Percentiles rank a stretch among this genome's conserved stretches.
phyloP scores from a whole-genome alignment of 1,140 invertebrate genomes.

The Aphaenogaster rudis region DNA sequence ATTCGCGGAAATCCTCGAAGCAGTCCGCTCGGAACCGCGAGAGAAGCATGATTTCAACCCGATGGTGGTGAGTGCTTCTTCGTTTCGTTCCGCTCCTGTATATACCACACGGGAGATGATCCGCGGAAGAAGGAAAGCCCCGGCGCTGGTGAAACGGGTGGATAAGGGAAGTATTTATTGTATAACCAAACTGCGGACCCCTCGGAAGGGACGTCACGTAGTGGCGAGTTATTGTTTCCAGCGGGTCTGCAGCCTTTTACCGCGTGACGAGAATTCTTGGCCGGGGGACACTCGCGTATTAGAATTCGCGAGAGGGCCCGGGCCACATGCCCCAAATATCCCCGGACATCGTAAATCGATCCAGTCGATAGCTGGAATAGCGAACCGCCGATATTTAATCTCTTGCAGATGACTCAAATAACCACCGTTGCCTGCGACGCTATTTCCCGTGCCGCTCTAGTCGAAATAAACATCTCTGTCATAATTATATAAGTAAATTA shows the following conservation, averaged over 20 bases:
- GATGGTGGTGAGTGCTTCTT: conserved; percentile 13
- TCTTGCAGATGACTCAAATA: conserved; percentile 15
- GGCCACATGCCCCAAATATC: conserved; percentile 35
- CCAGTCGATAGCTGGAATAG: neutral
- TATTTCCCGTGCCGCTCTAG: neutral
- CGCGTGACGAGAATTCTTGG: conserved; percentile 63
- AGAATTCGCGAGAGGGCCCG: conserved; percentile 32
- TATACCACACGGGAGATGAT: neutral
- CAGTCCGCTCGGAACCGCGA: conserved; percentile 26
- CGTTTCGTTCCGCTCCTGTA: neutral
- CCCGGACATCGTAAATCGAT: conserved; percentile 37
- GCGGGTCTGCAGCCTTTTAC: conserved; percentile 30
- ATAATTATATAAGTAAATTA: neutral
- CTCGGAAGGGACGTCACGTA: conserved; percentile 51
- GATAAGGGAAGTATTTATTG: conserved; percentile 43
- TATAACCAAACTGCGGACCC: conserved; percentile 42
- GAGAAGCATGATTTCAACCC: conserved; percentile 28
- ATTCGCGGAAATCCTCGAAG: conserved; percentile 49
- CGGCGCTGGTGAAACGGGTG: neutral
- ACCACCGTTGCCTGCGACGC: neutral
- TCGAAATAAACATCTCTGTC: neutral
- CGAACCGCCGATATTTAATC: conserved; percentile 22
- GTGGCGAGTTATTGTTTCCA: conserved; percentile 59
- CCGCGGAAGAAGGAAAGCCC: neutral
- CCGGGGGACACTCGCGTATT: conserved; percentile 30